Percentiles rank a stretch among this genome's conserved stretches.
Evolutionary conservation across 2,888 invertebrate species (phyloP).

Genomic region (Pasiphila rectangulata): DNA sequence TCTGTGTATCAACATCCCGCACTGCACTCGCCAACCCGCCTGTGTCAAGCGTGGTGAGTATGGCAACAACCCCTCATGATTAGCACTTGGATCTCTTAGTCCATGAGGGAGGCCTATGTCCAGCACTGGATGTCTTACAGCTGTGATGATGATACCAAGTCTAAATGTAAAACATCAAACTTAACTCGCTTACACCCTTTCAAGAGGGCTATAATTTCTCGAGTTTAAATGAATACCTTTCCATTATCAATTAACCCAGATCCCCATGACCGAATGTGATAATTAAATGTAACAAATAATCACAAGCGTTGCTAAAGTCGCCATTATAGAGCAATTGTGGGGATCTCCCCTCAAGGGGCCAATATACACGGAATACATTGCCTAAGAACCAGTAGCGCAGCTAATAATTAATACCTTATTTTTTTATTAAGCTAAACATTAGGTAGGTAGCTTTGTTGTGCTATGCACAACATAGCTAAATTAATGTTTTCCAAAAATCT

Average conservation of each 20-base stretch:
- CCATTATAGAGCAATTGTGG: conserved; percentile 62
- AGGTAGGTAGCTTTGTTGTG: neutral
- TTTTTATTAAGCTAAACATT: neutral
- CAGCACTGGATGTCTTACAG: neutral
- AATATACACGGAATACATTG: conserved; percentile 55
- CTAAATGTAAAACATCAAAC: neutral
- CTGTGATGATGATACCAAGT: neutral
- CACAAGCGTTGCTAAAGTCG: conserved; percentile 62
- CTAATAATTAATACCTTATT: neutral
- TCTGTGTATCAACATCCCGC: too few relatives aligned
- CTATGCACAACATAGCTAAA: too few relatives aligned
- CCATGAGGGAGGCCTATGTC: neutral
- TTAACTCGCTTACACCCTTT: neutral
- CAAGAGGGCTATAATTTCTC: neutral
- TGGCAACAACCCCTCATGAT: too few relatives aligned
- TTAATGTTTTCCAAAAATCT: too few relatives aligned
- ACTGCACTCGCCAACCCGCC: too few relatives aligned
- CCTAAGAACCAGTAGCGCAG: conserved; percentile 35
- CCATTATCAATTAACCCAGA: conserved; percentile 23
- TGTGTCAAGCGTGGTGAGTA: too few relatives aligned
- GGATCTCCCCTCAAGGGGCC: conserved; percentile 48
- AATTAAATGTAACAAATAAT: conserved; percentile 50
- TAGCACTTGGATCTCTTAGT: too few relatives aligned
- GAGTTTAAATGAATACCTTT: conserved; percentile 8
- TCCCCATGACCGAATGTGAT: conserved; percentile 26